These are phyloP conservation scores for Lissonota sp. DNA, from an alignment of 2,888 invertebrate genomes.

Conservation along the genomic window DNA sequence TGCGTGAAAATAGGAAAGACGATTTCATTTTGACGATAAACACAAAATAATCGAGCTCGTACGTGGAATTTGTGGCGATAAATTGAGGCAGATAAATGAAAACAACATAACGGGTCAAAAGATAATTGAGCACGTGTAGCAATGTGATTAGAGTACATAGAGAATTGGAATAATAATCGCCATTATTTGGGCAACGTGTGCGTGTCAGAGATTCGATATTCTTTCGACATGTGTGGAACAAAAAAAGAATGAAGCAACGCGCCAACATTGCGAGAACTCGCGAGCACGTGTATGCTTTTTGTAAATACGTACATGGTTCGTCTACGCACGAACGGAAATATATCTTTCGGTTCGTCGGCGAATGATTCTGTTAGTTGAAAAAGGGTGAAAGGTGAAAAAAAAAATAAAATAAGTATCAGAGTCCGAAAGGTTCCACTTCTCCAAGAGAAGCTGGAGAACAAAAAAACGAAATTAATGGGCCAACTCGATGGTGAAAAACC, in stretches of 20 bases:
- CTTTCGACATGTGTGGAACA: slow-evolving; percentile 49
- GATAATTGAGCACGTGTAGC: slow-evolving; percentile 64
- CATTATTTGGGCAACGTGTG: slow-evolving; percentile 58
- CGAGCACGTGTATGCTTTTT: slow-evolving; percentile 36
- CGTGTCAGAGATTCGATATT: slow-evolving; percentile 48
- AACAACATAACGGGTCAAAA: slow-evolving; percentile 66
- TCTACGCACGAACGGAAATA: slow-evolving; percentile 27
- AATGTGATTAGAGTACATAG: slow-evolving; percentile 55
- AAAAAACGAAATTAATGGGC: slow-evolving; percentile 11
- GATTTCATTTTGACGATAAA: slow-evolving; percentile 26
- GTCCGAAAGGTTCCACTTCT: slow-evolving; percentile 7
- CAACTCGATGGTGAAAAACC: slow-evolving; percentile 16
- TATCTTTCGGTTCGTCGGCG: slow-evolving; percentile 31
- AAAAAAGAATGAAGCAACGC: slow-evolving; percentile 8
- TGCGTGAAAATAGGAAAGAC: slow-evolving; percentile 17
- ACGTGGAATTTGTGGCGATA: no score
- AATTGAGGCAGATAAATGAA: slow-evolving; percentile 12
- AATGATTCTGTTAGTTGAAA: slow-evolving; percentile 44
- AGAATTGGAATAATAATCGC: slow-evolving; percentile 47
- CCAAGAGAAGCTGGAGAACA: neutral
- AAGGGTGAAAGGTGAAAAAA: slow-evolving; percentile 15
- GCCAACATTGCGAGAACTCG: slow-evolving; percentile 26
- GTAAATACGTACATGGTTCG: slow-evolving; percentile 9
- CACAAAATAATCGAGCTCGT: no score
- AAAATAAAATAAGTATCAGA: slow-evolving; percentile 18